Evolutionary conservation across 2,113 vertebrate genomes (phyloP).

Genomic region (Bos indicus): DNA sequence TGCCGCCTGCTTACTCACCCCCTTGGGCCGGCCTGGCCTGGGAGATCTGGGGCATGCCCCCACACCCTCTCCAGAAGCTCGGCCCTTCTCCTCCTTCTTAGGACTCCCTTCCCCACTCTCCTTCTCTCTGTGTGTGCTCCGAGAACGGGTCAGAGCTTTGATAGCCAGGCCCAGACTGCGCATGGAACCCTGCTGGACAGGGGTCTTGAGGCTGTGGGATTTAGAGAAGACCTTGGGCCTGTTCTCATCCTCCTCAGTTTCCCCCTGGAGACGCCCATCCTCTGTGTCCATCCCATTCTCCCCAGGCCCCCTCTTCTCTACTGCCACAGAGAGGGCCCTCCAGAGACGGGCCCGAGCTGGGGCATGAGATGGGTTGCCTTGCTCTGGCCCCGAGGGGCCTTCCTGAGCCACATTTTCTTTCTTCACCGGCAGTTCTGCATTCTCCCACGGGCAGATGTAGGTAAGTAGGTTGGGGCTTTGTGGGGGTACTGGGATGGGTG

Average conservation of each 20-base stretch:
- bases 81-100: neutral
- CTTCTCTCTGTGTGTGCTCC: slow-evolving; percentile 53
- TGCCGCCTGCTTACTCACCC: slow-evolving; percentile 33
- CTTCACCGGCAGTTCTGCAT: slow-evolving; percentile 39
- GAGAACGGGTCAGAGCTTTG: slow-evolving; percentile 72
- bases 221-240: slow-evolving; percentile 10
- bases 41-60: neutral
- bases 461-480: slow-evolving; percentile 42
- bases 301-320: slow-evolving; percentile 1
- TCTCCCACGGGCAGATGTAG: slow-evolving; percentile 68
- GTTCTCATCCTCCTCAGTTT: neutral
- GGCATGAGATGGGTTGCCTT: rapidly evolving
- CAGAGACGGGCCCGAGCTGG: slow-evolving; percentile 45
- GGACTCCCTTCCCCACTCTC: slow-evolving; percentile 29
- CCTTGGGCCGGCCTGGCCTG: slow-evolving; percentile 30
- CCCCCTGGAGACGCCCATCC: neutral
- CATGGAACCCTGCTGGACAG: slow-evolving; percentile 55
- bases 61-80: neutral
- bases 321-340: slow-evolving; percentile 58
- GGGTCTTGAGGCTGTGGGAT: neutral
- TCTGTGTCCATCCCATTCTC: slow-evolving; percentile 49
- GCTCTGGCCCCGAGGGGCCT: neutral
- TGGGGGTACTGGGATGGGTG: neutral
- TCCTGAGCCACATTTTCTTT: neutral
- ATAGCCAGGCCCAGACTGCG: slow-evolving; percentile 74